These are phyloP conservation scores for Labeo calbasu DNA, from an alignment of 2,797 vertebrate genomes.

Conservation along the genomic window DNA sequence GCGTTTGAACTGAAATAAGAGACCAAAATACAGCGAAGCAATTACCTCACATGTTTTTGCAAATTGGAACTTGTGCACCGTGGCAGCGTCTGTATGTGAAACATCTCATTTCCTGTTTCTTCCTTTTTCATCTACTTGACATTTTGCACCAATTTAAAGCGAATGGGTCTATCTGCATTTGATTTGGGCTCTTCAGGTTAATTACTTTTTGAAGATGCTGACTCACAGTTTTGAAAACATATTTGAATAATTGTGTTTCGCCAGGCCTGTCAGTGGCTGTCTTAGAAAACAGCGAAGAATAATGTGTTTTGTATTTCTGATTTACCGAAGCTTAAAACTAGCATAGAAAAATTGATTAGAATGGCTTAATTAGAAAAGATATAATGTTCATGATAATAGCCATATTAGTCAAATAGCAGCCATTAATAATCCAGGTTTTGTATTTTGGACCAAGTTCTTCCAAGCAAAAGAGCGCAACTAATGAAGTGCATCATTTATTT, in stretches of 20 bases:
- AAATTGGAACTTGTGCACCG: conserved; percentile 38
- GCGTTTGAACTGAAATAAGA: not conserved
- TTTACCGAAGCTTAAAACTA: not conserved
- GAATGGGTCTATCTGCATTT: conserved; percentile 14
- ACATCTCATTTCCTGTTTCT: conserved; percentile 40
- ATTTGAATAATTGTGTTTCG: conserved; percentile 12
- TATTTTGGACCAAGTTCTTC: not conserved
- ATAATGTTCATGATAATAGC: conserved; percentile 4
- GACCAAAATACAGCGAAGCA: conserved; percentile 7
- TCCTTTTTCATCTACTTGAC: conserved; percentile 43
- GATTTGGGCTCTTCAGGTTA: conserved; percentile 31
- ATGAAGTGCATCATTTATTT: not conserved
- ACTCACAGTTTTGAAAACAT: conserved; percentile 3
- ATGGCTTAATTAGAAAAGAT: not conserved
- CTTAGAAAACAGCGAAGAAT: not conserved
- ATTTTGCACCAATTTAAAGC: conserved; percentile 47
- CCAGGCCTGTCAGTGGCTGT: not conserved
- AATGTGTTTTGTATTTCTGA: not conserved
- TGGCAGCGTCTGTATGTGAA: conserved; percentile 33
- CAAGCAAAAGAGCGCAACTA: not conserved
- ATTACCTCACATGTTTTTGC: conserved; percentile 37
- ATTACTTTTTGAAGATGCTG: conserved; percentile 32
- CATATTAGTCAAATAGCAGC: conserved; percentile 17
- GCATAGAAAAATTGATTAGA: not conserved
- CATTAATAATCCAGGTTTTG: conserved; percentile 19